Conservation (phyloP, 1,140 invertebrate species). For the Lepidurus arcticus region DNA sequence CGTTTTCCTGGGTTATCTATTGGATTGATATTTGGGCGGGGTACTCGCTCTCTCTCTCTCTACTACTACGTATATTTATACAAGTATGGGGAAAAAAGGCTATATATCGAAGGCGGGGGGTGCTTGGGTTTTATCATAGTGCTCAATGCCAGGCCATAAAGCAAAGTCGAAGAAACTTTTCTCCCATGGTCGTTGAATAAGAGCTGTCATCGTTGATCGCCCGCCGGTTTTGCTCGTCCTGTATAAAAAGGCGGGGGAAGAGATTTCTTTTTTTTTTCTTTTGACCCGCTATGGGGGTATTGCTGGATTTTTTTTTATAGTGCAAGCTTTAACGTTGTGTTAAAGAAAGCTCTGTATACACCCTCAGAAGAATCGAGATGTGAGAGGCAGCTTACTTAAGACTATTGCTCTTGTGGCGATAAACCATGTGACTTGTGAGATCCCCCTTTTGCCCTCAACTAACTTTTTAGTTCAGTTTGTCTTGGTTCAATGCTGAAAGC, state of each 20-base stretch:
- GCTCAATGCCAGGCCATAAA: slow-evolving; percentile 18
- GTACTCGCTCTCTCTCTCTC: not conserved
- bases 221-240: slow-evolving; percentile 10
- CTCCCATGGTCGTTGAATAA: not conserved
- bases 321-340: not conserved
- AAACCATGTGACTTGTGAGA: not conserved
- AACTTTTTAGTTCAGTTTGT: not conserved
- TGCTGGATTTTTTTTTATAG: not conserved
- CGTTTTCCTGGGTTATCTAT: not conserved
- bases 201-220: slow-evolving; percentile 16
- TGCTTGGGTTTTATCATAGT: slow-evolving; percentile 15
- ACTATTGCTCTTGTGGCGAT: not conserved
- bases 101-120: slow-evolving; percentile 7
- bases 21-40: slow-evolving; percentile 12
- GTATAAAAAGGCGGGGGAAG: not conserved
- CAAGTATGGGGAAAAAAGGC: slow-evolving; percentile 5
- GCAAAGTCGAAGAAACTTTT: slow-evolving; percentile 14
- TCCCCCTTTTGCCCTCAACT: not conserved
- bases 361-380: not conserved
- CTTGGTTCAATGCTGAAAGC: no score
- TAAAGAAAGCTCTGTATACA: not conserved
- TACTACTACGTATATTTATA: slow-evolving; percentile 2
- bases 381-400: not conserved
- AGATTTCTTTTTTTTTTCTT: not conserved
- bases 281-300: not conserved